These are phyloP conservation scores for Teleiodes luculella DNA, from an alignment of 2,888 invertebrate species.

Conservation along the genomic window DNA sequence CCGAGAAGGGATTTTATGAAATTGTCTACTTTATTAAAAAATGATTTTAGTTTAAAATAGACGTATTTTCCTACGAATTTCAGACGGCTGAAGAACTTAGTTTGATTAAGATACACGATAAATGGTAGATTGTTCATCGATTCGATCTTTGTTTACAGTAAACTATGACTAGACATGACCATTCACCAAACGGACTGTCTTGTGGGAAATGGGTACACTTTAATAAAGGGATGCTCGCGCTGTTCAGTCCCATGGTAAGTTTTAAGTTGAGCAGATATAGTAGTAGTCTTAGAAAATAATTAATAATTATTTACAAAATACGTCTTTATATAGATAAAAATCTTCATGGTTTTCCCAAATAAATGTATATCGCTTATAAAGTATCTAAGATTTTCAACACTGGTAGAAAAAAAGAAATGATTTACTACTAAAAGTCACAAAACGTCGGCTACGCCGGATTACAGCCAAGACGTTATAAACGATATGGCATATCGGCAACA, in stretches of 20 bases:
- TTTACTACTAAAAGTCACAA: conserved; percentile 39
- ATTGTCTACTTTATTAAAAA: conserved; percentile 7
- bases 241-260: conserved; percentile 64
- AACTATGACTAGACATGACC: conserved; percentile 25
- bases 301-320: conserved; percentile 74
- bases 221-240: conserved; percentile 29
- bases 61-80: neutral
- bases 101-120: neutral
- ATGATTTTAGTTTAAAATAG: conserved; percentile 1
- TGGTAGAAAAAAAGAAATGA: conserved; percentile 44
- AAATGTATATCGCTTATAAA: conserved; percentile 63
- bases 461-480: conserved; percentile 36
- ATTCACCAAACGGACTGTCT: conserved; percentile 18
- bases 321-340: conserved; percentile 61
- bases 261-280: conserved; percentile 76
- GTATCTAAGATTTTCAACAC: conserved; percentile 57
- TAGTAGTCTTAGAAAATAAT: conserved; percentile 71
- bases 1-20: conserved; percentile 17
- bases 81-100: neutral
- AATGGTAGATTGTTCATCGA: conserved; percentile 21
- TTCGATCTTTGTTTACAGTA: conserved; percentile 17
- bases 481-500: conserved; percentile 44
- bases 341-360: conserved; percentile 48
- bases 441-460: conserved; percentile 34
- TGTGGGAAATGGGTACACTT: conserved; percentile 33